phyloP scores from a whole-genome alignment of 2,797 vertebrate genomes.

The Gorsachius magnificus region DNA sequence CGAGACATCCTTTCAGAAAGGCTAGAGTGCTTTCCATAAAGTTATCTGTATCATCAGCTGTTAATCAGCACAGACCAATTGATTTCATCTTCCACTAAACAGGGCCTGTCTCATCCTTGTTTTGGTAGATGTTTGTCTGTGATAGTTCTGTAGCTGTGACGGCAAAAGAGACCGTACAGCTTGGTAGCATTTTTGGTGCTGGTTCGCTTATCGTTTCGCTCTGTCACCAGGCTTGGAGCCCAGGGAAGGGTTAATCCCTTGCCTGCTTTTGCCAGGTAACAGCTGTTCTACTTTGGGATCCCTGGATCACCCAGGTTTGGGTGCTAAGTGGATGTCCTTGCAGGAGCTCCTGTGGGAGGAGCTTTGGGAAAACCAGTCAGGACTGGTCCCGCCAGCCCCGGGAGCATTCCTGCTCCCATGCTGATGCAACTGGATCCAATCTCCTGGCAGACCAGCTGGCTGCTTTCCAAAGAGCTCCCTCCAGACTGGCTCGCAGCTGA shows the following conservation, averaged over 20 bases:
- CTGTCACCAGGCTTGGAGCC: not conserved
- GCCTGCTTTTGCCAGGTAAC: not conserved
- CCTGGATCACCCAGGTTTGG: conserved; percentile 18
- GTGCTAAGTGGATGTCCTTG: conserved; percentile 36
- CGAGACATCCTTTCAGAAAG: not conserved
- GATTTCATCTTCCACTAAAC: conserved; percentile 30
- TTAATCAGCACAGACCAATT: conserved; percentile 18
- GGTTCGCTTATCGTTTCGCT: not conserved
- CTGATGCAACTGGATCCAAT: conserved; percentile 57
- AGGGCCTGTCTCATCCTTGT: conserved; percentile 26
- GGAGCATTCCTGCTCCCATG: conserved; percentile 51
- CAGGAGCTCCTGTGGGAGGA: conserved; percentile 41
- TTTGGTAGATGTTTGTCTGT: not conserved
- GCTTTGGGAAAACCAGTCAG: conserved; percentile 45
- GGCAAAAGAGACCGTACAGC: fast-evolving
- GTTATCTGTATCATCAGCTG: conserved; percentile 27
- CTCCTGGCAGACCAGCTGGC: conserved; percentile 6
- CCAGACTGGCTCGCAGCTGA: not conserved
- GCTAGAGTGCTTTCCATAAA: conserved; percentile 9
- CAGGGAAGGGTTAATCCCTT: not conserved
- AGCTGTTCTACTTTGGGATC: conserved; percentile 5
- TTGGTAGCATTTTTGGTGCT: not conserved
- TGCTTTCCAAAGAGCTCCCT: conserved; percentile 34
- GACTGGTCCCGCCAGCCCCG: not conserved
- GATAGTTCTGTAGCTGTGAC: not conserved